Conservation (phyloP, 2,888 invertebrate genomes). For the Eutolmus rufibarbis region DNA sequence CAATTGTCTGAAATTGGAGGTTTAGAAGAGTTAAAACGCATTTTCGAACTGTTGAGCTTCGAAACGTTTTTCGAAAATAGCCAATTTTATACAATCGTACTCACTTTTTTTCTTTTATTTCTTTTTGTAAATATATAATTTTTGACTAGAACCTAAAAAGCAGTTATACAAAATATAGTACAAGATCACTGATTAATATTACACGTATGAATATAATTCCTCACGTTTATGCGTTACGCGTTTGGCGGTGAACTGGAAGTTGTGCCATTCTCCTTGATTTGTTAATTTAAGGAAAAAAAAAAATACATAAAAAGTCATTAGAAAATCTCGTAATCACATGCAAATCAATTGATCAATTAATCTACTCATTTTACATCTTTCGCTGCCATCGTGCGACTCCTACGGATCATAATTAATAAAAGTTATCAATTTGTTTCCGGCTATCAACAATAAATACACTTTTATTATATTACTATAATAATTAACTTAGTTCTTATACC, state of each 20-base stretch:
- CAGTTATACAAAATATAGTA: slow-evolving; percentile 38
- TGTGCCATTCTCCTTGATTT: slow-evolving; percentile 11
- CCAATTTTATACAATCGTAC: not conserved
- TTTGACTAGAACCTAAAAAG: slow-evolving; percentile 39
- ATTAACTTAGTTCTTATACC: slow-evolving; percentile 12
- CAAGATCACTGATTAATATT: slow-evolving; percentile 34
- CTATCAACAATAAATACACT: slow-evolving; percentile 42
- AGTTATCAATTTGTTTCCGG: slow-evolving; percentile 39
- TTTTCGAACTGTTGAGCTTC: not conserved
- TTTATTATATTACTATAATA: slow-evolving; percentile 24
- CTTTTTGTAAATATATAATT: slow-evolving; percentile 33
- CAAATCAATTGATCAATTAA: slow-evolving; percentile 32
- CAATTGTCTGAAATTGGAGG: not conserved
- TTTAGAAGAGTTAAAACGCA: not conserved
- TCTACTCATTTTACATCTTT: slow-evolving; percentile 22
- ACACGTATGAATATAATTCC: slow-evolving; percentile 13
- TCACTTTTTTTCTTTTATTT: not conserved
- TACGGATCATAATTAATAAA: slow-evolving; percentile 30
- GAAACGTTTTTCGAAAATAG: slow-evolving; percentile 16
- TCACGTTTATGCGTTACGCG: slow-evolving; percentile 4
- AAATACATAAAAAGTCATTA: slow-evolving; percentile 38
- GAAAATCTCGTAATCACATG: slow-evolving; percentile 36
- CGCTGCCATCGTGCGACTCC: slow-evolving; percentile 3
- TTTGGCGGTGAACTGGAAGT: slow-evolving; percentile 30
- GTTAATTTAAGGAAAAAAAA: slow-evolving; percentile 5